Base-by-base conservation (phyloP, 1,140 invertebrate species). In the Diprion similis region DNA sequence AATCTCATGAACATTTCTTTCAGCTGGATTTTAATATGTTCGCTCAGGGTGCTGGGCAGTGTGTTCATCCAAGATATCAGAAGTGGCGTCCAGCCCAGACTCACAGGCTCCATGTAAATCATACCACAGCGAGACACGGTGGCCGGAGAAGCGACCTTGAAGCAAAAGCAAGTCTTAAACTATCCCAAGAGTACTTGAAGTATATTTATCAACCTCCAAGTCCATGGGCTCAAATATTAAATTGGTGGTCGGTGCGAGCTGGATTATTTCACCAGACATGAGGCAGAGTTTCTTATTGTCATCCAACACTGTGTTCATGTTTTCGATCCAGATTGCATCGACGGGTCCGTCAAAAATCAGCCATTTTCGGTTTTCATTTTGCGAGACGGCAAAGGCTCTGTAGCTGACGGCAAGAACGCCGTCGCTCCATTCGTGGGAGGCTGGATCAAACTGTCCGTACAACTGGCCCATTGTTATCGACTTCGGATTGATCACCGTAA, bases 281-380 rank as follows among this genome's bases (percentile, higher is more conserved):
- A 97, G 86, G 79, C 95, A 97, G 4, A 97, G 83, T 80, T 98
- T 98, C 87, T 97, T 98, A 83, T 98, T 98, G 82, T 98, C 97
- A 82, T 99, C 97, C 65, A 99, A 84, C 3, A 99, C 97, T 0
- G 97, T 98, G 84, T 99, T 99, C 92, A 99, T 95, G 83, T 98
- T 99, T 85, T 99, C 97, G 79, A 98, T 98, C 97, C 97, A 98
- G 73, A 98, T 93, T 8, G 97, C 95, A 87, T 99, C 97, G 0
- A 98, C 96, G 0, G 97, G 97, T 0, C 97, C 97, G 87, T 99
- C 97, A 86, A 98, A 98, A 71, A 99, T 91, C 8, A 99, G 85
- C 97, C 97, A 99, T 83, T 99, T 98, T 69, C 97, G 78, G n/a
- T 85, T 87, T 15, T 81, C 74, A 71, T 93, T 93, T 66, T 92